Evolutionary conservation across 2,797 vertebrate species (phyloP), one percentile per base, ranked within the genome.

Genomic region (Odontamblyopus rebecca): DNA sequence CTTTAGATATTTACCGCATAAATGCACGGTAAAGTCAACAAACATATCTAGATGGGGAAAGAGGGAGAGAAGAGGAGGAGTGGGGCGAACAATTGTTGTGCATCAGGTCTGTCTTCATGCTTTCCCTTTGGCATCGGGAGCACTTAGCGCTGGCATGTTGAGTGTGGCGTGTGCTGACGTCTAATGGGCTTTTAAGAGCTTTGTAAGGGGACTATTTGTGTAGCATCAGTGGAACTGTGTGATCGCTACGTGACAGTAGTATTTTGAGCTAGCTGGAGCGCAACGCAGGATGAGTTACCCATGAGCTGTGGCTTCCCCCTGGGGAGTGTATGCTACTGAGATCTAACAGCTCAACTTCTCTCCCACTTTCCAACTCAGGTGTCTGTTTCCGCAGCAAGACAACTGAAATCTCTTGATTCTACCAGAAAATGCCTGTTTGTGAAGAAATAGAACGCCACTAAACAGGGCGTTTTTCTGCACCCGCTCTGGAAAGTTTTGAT

Each of bases 341-440:
- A 93, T 92, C 91, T 92, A 85, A 92, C 82, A 72, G 80, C 89
- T 92, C 89, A 90, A 92, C 90, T 93, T 92, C 88, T 88, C 88
- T 87, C 82, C 84, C 89, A 84, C 89, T 92, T 90, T 89, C 91
- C 80, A 87, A 89, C 87, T 90, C 86, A 71, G 85, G 88, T 91
- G 88, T 91, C 87, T 91, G 88, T 90, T 90, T 89, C 73, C 83
- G 9, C 50, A 80, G 81, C 65, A 74, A 91, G 89, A 92, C 92
- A 90, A 92, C 84, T 89, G 89, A 90, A 87, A 90, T 92, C 83
- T 88, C 88, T 91, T 91, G 88, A 90, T 91, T 91, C 81, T 77
- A 76, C 82, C 80, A 68, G 87, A 93, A 94, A 92, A 91, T 76
- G 88, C 84, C 80, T 82, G 81, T 91, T 91, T 93, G 85, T 92